Base-by-base conservation (phyloP, 35 echinoderm and acorn worm species). In the Heliocidaris erythrogramma region DNA sequence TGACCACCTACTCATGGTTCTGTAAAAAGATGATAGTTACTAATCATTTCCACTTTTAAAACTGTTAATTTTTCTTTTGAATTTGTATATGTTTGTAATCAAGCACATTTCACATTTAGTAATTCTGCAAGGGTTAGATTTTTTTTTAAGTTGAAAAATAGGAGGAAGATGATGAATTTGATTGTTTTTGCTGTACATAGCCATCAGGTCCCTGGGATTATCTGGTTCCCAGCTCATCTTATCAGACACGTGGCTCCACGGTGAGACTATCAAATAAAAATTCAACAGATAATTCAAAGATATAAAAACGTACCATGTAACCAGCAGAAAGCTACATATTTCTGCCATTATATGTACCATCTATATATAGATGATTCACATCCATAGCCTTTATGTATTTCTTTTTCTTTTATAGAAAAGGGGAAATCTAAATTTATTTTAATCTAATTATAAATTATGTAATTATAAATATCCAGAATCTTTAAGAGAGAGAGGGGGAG, bases 191-290 rank as follows among this genome's bases (percentile, higher is more conserved):
- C 65, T 78, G 65, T 78, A 14, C 13, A 12, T 47, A 94, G 60
- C 93, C 93, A 17, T 94, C 93, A 47, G 60, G 78, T 7, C 93
- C 93, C 27, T 85, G 59, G 93, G 49, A 94, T 85, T 94, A 48
- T 52, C 17, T 85, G 8, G 32, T 71, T 32, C 59, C 93, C 53
- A 71, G 24, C 93, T 85, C 60, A 65, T 31, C 93, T 52, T 42
- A 47, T 89, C 87, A 32, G 31, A 89, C 12, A 47, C 12, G 30
- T 35, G 87, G 47, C 31, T 32, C 30, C 78, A 85, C 16, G 93
- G 78, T 94, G 59, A 85, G 60, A 94, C 49, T 30, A 89, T 48
- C 9, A 30, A 31, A 71, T 71, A 21, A 78, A 78, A 21, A 21
- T 78, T 78, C 27, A 78, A 27, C 65, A 78, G 65, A 78, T 42